A percentile compares a stretch with the other conserved stretches of the same genome.
These are phyloP conservation scores for Rhopalosiphum padi DNA, from an alignment of 1,140 invertebrate genomes.

Conservation along the genomic window DNA sequence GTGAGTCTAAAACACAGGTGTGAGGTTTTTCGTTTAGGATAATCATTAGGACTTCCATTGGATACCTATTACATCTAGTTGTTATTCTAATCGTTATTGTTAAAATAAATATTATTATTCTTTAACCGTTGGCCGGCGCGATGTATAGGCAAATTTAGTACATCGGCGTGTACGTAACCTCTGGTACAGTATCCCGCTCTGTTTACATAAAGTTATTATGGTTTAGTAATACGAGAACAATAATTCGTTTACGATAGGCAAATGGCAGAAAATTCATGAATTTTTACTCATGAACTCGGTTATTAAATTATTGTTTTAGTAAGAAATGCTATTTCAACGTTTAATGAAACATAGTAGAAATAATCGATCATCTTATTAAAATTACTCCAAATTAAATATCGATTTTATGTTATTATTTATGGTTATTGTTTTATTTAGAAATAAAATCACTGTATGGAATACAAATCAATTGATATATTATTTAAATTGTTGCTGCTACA, in stretches of 20 bases:
- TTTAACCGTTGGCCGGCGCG: background rate
- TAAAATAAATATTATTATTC: background rate
- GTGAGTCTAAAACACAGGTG: too few relatives aligned
- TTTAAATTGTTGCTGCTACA: background rate
- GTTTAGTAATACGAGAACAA: too few relatives aligned
- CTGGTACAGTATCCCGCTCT: background rate
- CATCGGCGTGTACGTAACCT: background rate
- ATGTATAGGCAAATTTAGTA: background rate
- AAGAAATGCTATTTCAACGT: background rate
- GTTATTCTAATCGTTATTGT: too few relatives aligned
- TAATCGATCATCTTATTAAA: background rate
- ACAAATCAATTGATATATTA: background rate
- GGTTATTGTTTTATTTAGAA: background rate
- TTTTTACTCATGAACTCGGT: background rate
- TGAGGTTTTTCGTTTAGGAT: too few relatives aligned
- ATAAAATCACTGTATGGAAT: background rate
- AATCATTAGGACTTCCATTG: too few relatives aligned
- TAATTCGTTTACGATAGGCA: too few relatives aligned
- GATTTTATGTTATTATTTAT: background rate
- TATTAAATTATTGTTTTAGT: background rate
- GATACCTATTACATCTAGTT: too few relatives aligned
- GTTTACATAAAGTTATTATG: too few relatives aligned
- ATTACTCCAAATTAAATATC: background rate
- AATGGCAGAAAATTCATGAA: background rate
- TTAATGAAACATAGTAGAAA: background rate